Base-by-base conservation (phyloP, 2,113 vertebrate genomes). In the Pseudopipra pipra region DNA sequence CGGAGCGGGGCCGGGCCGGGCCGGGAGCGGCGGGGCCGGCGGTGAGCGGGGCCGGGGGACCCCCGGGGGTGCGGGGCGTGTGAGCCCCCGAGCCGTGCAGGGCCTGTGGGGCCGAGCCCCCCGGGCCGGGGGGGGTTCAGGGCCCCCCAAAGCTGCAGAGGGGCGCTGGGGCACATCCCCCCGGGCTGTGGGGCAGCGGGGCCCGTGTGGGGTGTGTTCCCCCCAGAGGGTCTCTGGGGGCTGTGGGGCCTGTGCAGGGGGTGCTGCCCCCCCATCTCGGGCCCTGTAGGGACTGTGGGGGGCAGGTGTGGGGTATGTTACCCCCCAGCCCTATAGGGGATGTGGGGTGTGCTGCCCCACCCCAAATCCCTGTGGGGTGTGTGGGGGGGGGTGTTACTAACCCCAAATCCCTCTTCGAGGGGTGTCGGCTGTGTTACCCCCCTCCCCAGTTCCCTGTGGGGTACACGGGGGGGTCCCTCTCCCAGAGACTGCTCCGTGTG, bases 261-360 rank as follows among this genome's bases (percentile, higher is more conserved):
- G 5, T 8, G 67, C 47, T 30, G 47, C 11, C 21, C 51, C 23
- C 51, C 51, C 6, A 6, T 5, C 27, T 16, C 17, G 35, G 70
- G 71, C 43, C n/a, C 13, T 39, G 33, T 21, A 1, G 18, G 54
- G 41, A 12, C 31, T 30, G 70, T 23, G 55, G 55, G 28, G 30
- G 49, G 49, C 49, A 51, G 27, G 28, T 33, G 30, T 24, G 43
- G 65, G 43, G 8, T 24, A 14, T 24, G 21, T 24, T 25, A 6
- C 11, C 25, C 5, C 16, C 11, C 54, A 22, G 20, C 1, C 18
- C 44, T 41, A 2, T 3, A 5, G n/a, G n/a, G 22, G 3, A 8
- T 56, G 33, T 39, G 35, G 11, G 16, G 9, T n/a, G 61, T 44
- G 46, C 12, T 55, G 25, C n/a, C 6, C n/a, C 46, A 18, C 54